Conservation (phyloP, 2,113 vertebrate genomes). For the Hypanus sabinus region DNA sequence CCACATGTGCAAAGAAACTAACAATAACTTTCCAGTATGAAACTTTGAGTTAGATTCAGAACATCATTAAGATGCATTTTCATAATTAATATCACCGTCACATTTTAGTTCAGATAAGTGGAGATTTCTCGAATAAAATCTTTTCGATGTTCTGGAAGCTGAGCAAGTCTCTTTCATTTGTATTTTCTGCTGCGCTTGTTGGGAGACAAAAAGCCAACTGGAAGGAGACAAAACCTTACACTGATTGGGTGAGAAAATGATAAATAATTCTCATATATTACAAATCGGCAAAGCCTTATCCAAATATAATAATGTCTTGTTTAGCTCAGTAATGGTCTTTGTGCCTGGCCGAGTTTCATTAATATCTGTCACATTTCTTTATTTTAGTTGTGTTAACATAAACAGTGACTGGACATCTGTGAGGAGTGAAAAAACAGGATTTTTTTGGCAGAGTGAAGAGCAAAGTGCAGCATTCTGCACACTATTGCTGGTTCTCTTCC, state of each 20-base stretch:
- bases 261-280: neutral
- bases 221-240: neutral
- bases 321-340: neutral
- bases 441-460: neutral
- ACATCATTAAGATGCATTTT: neutral
- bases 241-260: no score
- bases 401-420: constrained; percentile 24
- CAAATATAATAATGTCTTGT: neutral
- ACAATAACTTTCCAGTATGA: no score
- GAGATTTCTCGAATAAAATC: neutral
- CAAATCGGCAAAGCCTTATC: neutral
- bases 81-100: neutral
- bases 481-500: no score
- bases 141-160: neutral
- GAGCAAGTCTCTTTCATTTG: neutral
- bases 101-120: neutral
- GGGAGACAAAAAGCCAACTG: neutral
- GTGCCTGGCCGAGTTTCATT: neutral
- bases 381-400: neutral
- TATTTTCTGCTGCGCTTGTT: neutral
- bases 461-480: neutral
- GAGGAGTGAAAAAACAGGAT: neutral
- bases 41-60: neutral
- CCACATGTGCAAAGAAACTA: no score
- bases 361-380: neutral